Conservation (phyloP, 1,140 invertebrate species). For the Procambarus clarkii region DNA sequence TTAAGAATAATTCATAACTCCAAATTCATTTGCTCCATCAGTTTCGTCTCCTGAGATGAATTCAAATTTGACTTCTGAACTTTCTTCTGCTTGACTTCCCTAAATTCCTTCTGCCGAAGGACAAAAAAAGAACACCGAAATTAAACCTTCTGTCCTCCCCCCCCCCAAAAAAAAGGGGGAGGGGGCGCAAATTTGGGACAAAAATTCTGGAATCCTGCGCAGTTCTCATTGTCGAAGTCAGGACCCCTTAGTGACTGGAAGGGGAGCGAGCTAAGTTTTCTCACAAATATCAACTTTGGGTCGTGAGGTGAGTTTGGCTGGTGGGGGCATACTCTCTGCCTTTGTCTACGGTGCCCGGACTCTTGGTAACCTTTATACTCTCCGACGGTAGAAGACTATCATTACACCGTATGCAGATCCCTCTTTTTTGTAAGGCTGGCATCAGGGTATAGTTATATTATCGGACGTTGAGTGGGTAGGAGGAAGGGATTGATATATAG, state of each 20-base stretch:
- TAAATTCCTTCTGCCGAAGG: not conserved
- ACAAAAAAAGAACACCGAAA: conserved; percentile 4
- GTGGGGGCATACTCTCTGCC: not conserved
- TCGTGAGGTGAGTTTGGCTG: conserved; percentile 37
- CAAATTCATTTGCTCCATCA: not conserved
- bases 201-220: conserved; percentile 49
- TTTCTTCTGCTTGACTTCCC: not conserved
- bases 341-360: not conserved
- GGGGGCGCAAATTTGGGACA: not conserved
- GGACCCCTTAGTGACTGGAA: conserved; percentile 57
- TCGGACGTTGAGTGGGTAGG: too few species aligned
- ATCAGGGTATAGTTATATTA: too few species aligned
- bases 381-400: too few species aligned
- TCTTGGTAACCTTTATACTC: too few species aligned
- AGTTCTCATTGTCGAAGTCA: conserved; percentile 57
- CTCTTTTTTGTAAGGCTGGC: too few species aligned
- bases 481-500: too few species aligned
- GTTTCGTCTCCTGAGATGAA: not conserved
- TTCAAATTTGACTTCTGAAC: conserved; percentile 1
- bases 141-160: not conserved
- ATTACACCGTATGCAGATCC: too few species aligned
- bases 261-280: conserved; percentile 51
- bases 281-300: conserved; percentile 64
- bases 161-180: not conserved
- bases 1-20: not conserved